These are phyloP conservation scores for Lagopus leucura DNA, from an alignment of 2,113 vertebrate species.

Conservation along the genomic window DNA sequence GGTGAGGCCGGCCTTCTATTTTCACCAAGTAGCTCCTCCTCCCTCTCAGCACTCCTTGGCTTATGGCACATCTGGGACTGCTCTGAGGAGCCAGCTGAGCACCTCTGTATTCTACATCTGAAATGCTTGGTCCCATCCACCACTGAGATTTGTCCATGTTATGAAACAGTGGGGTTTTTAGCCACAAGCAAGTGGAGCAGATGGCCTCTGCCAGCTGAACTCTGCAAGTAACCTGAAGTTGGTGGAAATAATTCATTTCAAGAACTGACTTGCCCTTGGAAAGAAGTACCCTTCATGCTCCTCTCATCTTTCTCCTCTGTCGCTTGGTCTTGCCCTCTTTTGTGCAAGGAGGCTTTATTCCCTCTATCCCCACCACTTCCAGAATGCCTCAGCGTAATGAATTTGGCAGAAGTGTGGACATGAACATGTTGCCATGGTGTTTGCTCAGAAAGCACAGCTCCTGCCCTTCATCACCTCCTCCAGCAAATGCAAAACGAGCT, in stretches of 20 bases:
- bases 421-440: neutral
- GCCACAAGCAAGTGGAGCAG: neutral
- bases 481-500: neutral
- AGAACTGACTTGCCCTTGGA: neutral
- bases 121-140: neutral
- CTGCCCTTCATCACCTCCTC: neutral
- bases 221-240: neutral
- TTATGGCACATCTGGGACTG: neutral
- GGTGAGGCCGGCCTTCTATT: conserved; percentile 6
- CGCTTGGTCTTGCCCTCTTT: neutral
- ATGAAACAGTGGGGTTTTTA: neutral
- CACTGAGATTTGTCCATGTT: neutral
- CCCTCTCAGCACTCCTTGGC: neutral
- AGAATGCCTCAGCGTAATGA: neutral
- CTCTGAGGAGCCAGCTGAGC: neutral
- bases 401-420: neutral
- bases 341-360: neutral
- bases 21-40: neutral
- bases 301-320: neutral
- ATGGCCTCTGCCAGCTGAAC: neutral
- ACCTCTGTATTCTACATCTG: neutral
- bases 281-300: neutral
- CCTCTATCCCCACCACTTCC: neutral
- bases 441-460: neutral
- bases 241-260: neutral